These are phyloP conservation scores for Callitettix versicolor DNA, from an alignment of 1,140 invertebrate genomes.

Conservation along the genomic window DNA sequence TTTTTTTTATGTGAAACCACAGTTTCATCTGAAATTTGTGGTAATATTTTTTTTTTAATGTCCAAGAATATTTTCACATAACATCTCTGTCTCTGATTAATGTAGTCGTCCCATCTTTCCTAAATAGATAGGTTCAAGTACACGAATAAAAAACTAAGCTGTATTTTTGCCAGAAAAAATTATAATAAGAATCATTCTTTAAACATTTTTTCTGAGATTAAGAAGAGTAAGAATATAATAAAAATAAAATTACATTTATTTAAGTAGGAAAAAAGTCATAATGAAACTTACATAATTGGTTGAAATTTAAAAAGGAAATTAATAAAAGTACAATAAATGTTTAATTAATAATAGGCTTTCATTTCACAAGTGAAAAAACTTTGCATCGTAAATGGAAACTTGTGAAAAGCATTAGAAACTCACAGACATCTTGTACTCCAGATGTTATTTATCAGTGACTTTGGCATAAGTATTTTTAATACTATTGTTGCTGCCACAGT, in stretches of 20 bases:
- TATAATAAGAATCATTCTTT: not conserved
- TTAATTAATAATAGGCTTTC: not conserved
- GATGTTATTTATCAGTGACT: not conserved
- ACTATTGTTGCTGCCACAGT: not conserved
- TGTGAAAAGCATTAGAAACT: constrained; percentile 1
- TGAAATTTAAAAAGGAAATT: not conserved
- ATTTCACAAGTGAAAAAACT: no score
- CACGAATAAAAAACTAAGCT: not conserved
- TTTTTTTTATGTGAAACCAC: no score
- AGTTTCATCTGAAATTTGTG: no score
- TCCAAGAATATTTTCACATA: no score
- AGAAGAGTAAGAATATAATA: not conserved
- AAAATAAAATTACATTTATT: not conserved
- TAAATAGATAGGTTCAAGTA: not conserved
- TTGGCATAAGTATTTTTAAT: not conserved
- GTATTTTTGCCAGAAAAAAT: not conserved
- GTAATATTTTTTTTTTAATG: no score
- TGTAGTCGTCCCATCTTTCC: not conserved
- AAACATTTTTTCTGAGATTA: not conserved
- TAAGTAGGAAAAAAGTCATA: not conserved
- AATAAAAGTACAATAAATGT: not conserved
- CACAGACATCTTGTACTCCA: not conserved
- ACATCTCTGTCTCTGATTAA: no score
- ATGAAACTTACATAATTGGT: not conserved
- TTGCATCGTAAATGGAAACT: constrained; percentile 3